A percentile compares a stretch with the other conserved stretches of the same genome.
Conservation (phyloP, 2,113 vertebrate species). For the Fulica atra region DNA sequence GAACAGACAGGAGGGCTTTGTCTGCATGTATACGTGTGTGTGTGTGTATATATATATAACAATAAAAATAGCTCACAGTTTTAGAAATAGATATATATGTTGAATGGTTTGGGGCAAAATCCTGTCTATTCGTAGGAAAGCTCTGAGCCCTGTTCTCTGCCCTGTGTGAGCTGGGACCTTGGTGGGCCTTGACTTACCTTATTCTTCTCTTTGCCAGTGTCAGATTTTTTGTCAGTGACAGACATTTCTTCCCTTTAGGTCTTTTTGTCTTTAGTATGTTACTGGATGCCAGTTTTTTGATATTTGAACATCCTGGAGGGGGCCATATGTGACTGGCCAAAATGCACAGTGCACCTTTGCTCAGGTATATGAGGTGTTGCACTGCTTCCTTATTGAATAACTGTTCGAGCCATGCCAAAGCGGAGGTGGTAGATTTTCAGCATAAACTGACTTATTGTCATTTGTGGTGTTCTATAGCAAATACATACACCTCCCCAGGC, state of each 20-base stretch:
- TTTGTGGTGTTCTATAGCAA: background rate
- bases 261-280: background rate
- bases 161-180: background rate
- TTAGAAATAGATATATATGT: background rate
- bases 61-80: background rate
- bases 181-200: background rate
- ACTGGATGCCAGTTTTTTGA: background rate
- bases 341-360: background rate
- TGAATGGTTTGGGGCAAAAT: background rate
- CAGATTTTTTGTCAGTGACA: background rate
- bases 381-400: background rate
- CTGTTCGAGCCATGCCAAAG: background rate
- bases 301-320: background rate
- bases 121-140: background rate
- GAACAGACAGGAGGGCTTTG: background rate
- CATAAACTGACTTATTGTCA: background rate
- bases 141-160: background rate
- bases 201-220: background rate
- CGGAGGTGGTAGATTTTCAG: background rate
- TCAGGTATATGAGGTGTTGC: background rate
- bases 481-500: background rate
- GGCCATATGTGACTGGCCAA: background rate
- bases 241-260: background rate
- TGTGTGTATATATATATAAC: background rate
- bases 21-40: accelerated